Evolutionary conservation across 1,140 invertebrate species (phyloP).

Genomic region (Ostrea edulis): DNA sequence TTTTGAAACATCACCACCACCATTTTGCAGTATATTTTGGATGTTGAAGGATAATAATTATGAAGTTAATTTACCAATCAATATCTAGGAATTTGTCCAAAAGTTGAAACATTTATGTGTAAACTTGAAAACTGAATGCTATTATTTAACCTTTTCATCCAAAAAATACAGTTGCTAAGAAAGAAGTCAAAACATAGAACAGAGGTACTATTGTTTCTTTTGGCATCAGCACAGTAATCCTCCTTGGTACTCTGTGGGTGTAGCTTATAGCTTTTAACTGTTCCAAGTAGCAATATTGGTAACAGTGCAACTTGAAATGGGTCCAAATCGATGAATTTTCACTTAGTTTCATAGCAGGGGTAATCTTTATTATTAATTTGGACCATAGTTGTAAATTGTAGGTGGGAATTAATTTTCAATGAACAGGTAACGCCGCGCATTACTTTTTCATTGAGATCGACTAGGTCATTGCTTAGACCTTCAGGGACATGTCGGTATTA

Average conservation of each 20-base stretch:
- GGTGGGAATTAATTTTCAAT: conserved; percentile 37
- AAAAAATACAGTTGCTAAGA: too few relatives aligned
- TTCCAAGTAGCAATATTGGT: conserved; percentile 2
- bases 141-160: too few relatives aligned
- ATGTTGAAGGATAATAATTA: too few relatives aligned
- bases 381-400: conserved; percentile 37
- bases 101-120: too few relatives aligned
- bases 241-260: not conserved
- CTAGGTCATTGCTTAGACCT: conserved; percentile 34
- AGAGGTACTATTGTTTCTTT: not conserved
- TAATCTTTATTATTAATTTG: conserved; percentile 23
- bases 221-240: not conserved
- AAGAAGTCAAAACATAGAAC: too few relatives aligned
- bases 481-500: not conserved
- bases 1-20: too few relatives aligned
- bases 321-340: conserved; percentile 34
- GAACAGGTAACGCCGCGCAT: conserved; percentile 26
- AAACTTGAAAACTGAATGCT: too few relatives aligned
- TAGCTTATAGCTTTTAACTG: not conserved
- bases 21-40: too few relatives aligned
- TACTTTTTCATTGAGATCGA: not conserved
- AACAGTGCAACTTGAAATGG: conserved; percentile 25
- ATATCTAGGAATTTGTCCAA: too few relatives aligned
- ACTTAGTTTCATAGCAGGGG: conserved; percentile 17
- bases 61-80: too few relatives aligned